Base-by-base conservation (phyloP, 1,140 invertebrate genomes). In the Trachelipus rathkii region DNA sequence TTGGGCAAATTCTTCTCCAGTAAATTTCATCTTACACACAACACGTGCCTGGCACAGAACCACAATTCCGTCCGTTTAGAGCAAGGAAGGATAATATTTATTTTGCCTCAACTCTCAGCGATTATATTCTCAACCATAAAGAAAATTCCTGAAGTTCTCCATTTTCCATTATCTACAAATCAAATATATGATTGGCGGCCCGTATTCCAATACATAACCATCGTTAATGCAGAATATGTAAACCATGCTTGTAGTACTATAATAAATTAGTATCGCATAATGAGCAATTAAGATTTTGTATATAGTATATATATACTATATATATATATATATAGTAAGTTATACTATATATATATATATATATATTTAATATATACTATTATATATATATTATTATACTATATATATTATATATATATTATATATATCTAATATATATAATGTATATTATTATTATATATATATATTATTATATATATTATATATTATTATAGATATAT, bases 1-100 rank as follows among this genome's bases (percentile, higher is more conserved):
- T 75, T 75, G n/a, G 73, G 73, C 73, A 75, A 19, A n/a, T n/a
- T 19, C 33, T 75, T 44, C 43, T n/a, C 73, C 73, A 13, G 66
- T 68, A 75, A 68, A 75, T n/a, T 60, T 67, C 69, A 46, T 75
- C 53, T n/a, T 33, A 53, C 73, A 75, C 33, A 10, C 73, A n/a
- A 46, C 73, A 75, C 43, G 60, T 66, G 53, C 24, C 66, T n/a
- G 73, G 73, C 15, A 53, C 73, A 10, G n/a, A 68, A 24, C n/a
- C n/a, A n/a, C 73, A 75, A 67, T 19, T 46, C 19, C 73, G 53
- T 11, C 66, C 66, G 44, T 75, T 75, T 67, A 68, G 60, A n/a
- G 68, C 73, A 75, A 11, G 50, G 15, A n/a, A 33, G 73, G 73
- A 11, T n/a, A n/a, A n/a, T n/a, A n/a, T n/a, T n/a, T n/a, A n/a